phyloP scores from a whole-genome alignment of 2,888 invertebrate genomes.

The Scaptomyza parva region DNA sequence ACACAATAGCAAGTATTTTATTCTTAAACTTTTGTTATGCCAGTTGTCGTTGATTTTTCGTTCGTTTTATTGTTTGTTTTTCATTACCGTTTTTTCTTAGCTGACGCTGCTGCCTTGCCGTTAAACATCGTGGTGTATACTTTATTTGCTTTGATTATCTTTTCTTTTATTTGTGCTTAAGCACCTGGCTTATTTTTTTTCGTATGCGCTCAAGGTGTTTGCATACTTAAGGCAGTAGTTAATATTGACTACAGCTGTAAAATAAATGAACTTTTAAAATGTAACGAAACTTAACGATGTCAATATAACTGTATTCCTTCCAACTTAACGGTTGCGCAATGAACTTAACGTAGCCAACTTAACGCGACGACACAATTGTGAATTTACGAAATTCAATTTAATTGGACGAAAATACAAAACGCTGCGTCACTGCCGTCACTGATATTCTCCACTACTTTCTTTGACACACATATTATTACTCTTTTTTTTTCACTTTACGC shows the following conservation, averaged over 20 bases:
- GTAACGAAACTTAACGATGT: slow-evolving; percentile 6
- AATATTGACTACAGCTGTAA: slow-evolving; percentile 1
- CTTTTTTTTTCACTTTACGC: background rate
- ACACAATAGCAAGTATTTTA: no score
- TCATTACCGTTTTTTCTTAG: slow-evolving; percentile 70
- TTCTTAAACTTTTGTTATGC: background rate
- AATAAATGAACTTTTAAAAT: slow-evolving; percentile 2
- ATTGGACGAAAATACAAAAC: slow-evolving; percentile 38
- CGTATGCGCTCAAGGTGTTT: slow-evolving; percentile 15
- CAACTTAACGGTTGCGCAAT: background rate
- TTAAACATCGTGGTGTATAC: slow-evolving; percentile 60
- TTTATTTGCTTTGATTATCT: slow-evolving; percentile 33
- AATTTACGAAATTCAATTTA: background rate
- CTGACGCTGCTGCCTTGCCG: slow-evolving; percentile 54
- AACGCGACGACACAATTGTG: slow-evolving; percentile 5
- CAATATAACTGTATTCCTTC: background rate
- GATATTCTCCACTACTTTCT: slow-evolving; percentile 44
- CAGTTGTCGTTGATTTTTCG: background rate
- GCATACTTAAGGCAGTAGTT: slow-evolving; percentile 1
- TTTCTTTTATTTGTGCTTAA: slow-evolving; percentile 23
- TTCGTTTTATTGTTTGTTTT: slow-evolving; percentile 25
- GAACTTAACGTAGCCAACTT: slow-evolving; percentile 1
- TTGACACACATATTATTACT: slow-evolving; percentile 26
- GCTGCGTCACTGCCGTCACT: slow-evolving; percentile 26
- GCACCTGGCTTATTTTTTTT: slow-evolving; percentile 11